Conservation (phyloP, 1,140 invertebrate species). For the Apocrypta bakeri region DNA sequence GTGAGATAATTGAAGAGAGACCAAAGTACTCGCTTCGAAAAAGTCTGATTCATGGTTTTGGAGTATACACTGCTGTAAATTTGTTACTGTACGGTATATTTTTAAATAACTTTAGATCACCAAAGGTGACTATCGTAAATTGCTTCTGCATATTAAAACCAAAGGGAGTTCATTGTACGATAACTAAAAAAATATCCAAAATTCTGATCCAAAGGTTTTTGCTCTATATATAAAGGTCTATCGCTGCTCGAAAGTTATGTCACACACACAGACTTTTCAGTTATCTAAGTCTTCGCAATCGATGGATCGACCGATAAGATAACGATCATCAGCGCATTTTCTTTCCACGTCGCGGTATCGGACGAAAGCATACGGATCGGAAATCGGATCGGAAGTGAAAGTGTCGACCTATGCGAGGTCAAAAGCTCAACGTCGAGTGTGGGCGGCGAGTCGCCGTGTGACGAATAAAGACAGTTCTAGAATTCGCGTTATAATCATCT, state of each 20-base stretch:
- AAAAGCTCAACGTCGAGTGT: constrained; percentile 4
- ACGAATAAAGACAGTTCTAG: neutral
- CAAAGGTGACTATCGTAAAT: neutral
- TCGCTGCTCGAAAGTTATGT: neutral
- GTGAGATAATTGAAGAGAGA: constrained; percentile 8
- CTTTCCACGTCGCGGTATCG: neutral
- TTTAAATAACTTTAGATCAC: constrained; percentile 23
- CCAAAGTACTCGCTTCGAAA: constrained; percentile 13
- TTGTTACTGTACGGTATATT: constrained; percentile 12
- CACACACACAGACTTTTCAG: neutral
- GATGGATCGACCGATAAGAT: constrained; percentile 3
- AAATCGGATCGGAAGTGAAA: constrained; percentile 26
- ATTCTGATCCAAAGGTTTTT: neutral
- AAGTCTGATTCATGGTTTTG: neutral
- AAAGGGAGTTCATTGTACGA: constrained; percentile 16
- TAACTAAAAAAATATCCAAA: neutral
- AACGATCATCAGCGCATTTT: neutral
- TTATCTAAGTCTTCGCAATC: neutral
- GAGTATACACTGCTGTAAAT: neutral
- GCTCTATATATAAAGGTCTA: neutral
- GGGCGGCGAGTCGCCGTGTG: neutral
- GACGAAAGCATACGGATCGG: neutral
- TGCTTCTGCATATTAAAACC: constrained; percentile 15
- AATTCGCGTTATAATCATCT: neutral
- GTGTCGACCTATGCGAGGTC: constrained; percentile 10